Conservation (phyloP, 2,113 vertebrate genomes). For the Rafetus swinhoei region DNA sequence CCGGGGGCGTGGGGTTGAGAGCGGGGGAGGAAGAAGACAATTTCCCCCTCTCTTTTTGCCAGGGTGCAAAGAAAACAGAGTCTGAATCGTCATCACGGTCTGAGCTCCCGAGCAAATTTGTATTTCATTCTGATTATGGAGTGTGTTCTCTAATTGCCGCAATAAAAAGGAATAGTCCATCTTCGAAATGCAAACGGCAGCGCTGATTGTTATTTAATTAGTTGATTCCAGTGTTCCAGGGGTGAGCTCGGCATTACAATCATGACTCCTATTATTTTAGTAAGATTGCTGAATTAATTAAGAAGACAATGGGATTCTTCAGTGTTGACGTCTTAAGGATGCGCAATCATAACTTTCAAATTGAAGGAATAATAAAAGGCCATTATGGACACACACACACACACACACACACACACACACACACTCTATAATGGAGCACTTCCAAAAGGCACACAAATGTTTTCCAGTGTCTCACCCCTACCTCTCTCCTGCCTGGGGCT, state of each 20-base stretch:
- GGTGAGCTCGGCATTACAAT: slow-evolving; percentile 80
- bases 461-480: fast-evolving
- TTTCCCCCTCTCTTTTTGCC: background rate
- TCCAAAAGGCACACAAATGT: background rate
- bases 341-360: slow-evolving; percentile 65
- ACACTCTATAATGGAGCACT: background rate
- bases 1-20: background rate
- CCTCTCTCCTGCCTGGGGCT: background rate
- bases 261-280: slow-evolving; percentile 75
- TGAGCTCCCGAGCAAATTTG: slow-evolving; percentile 78
- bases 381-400: background rate
- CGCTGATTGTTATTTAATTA: slow-evolving; percentile 84
- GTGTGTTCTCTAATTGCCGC: slow-evolving; percentile 78
- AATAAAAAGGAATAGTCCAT: slow-evolving; percentile 79
- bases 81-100: slow-evolving; percentile 78
- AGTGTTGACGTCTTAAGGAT: slow-evolving; percentile 72
- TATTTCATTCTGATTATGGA: slow-evolving; percentile 80
- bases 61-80: slow-evolving; percentile 64
- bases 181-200: slow-evolving; percentile 70
- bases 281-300: slow-evolving; percentile 79
- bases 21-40: background rate
- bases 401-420: background rate
- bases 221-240: slow-evolving; percentile 79
- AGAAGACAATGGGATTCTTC: slow-evolving; percentile 73
- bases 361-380: slow-evolving; percentile 5